Evolutionary conservation across 2,888 invertebrate species (phyloP), one percentile per base, ranked within the genome.

Genomic region (Byasa hedistus): DNA sequence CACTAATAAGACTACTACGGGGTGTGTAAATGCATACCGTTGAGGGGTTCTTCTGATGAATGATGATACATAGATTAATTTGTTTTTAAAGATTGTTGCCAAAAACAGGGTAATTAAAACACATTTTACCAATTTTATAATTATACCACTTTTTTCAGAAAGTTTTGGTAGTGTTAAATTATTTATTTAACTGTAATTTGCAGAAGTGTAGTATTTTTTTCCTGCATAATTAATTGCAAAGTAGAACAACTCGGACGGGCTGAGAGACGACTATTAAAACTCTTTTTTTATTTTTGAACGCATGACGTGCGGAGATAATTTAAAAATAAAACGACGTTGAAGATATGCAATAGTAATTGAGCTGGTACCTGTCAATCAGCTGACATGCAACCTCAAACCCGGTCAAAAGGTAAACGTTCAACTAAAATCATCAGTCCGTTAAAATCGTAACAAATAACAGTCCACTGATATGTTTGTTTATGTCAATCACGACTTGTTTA

Each of bases 381-480:
- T 57, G 57, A 57, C 57, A 61, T 39, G 57, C 24, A n/a, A 61
- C 57, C 27, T 19, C 32, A 52, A 19, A 51, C 8, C 52, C 61
- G 61, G 61, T 66, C 58, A 54, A 44, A 58, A 36, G 44, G 58
- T 61, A 52, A 61, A 66, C 56, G 57, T 39, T 52, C 27, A 10
- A 24, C 52, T 21, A 15, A 51, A 63, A 32, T 51, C 32, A 63
- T 27, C 22, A 63, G 27, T 48, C 57, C n/a, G 22, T 23, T 21
- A 62, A 36, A 55, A 55, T 54, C 22, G 39, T 62, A 24, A 8
- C 56, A 24, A 56, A 61, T 54, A 54, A 56, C 24, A 19, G 24
- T 10, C 22, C 73, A 76, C 74, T 79, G 75, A 78, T 79, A 79
- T 68, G 72, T 75, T 78, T 81, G 82, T 82, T 79, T 73, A 73